Percentiles rank a stretch among this genome's conserved stretches.
phyloP scores from a whole-genome alignment of 2,888 invertebrate genomes.

The Lasioglossum calceatum region DNA sequence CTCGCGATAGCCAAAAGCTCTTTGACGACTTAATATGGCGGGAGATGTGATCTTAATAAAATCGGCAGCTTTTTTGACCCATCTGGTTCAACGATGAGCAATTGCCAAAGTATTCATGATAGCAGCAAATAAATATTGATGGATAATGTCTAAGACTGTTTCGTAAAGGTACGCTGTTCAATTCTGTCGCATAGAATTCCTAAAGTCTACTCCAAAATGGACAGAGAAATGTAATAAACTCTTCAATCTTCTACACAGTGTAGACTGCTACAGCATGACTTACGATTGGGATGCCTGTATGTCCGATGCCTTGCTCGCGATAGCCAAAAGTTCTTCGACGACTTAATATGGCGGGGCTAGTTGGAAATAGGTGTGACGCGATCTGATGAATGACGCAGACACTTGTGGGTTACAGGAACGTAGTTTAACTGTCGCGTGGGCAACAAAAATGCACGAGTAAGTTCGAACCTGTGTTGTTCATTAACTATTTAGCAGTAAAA shows the following conservation, averaged over 20 bases:
- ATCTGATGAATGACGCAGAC: background rate
- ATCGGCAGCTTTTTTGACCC: too few species aligned
- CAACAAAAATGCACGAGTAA: background rate
- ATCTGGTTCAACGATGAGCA: too few species aligned
- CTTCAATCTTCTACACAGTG: background rate
- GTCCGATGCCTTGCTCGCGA: background rate
- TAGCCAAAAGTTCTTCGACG: background rate
- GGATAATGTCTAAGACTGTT: background rate
- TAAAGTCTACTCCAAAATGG: background rate
- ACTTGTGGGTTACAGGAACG: background rate
- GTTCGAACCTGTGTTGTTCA: background rate
- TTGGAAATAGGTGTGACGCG: slow-evolving; percentile 1
- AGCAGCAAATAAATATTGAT: too few species aligned
- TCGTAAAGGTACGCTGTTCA: background rate
- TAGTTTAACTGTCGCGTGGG: background rate
- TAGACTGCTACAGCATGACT: background rate
- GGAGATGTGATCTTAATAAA: too few species aligned
- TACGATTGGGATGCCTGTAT: background rate
- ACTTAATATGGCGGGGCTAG: slow-evolving; percentile 10
- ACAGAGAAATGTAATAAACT: background rate
- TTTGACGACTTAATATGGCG: slow-evolving; percentile 7
- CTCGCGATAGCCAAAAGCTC: slow-evolving; percentile 1
- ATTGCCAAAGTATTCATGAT: too few species aligned
- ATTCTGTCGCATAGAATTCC: background rate
- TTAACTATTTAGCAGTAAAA: background rate